phyloP scores from a whole-genome alignment of 2,888 invertebrate genomes.

The Oscheius myriophilus region DNA sequence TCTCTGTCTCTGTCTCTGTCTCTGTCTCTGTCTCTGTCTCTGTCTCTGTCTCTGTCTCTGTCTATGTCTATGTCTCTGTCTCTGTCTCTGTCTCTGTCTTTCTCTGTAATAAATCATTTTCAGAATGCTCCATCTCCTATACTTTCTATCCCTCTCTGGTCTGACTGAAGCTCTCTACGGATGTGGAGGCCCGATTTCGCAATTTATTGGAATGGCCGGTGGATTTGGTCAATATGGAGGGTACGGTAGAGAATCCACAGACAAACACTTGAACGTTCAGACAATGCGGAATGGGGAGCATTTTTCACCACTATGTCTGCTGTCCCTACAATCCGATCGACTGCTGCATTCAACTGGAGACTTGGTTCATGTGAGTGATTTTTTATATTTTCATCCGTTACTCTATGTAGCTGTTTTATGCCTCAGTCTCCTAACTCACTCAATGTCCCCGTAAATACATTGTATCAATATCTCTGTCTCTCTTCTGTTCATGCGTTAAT shows the following conservation, averaged over 20 bases:
- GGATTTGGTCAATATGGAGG: constrained; percentile 20
- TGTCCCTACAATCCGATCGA: constrained; percentile 60
- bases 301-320: constrained; percentile 61
- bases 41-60: too few relatives aligned
- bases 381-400: too few relatives aligned
- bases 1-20: too few relatives aligned
- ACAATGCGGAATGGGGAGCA: constrained; percentile 56
- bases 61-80: too few relatives aligned
- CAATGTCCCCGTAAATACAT: too few relatives aligned
- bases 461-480: too few relatives aligned
- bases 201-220: constrained; percentile 41
- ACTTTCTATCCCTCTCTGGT: not conserved
- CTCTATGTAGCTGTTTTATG: too few relatives aligned
- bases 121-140: not conserved
- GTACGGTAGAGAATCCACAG: constrained; percentile 3
- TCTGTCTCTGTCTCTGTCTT: not conserved
- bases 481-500: too few relatives aligned
- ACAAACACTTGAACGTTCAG: constrained; percentile 8
- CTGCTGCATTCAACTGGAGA: constrained; percentile 61
- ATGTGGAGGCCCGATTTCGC: constrained; percentile 37
- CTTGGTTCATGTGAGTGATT: constrained; percentile 65
- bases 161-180: constrained; percentile 17
- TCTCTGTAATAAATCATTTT: not conserved
- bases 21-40: too few relatives aligned
- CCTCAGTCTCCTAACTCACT: too few relatives aligned